Evolutionary conservation across 2,888 invertebrate species (phyloP), one percentile per base, ranked within the genome.

Genomic region (Conops quadrifasciatus): DNA sequence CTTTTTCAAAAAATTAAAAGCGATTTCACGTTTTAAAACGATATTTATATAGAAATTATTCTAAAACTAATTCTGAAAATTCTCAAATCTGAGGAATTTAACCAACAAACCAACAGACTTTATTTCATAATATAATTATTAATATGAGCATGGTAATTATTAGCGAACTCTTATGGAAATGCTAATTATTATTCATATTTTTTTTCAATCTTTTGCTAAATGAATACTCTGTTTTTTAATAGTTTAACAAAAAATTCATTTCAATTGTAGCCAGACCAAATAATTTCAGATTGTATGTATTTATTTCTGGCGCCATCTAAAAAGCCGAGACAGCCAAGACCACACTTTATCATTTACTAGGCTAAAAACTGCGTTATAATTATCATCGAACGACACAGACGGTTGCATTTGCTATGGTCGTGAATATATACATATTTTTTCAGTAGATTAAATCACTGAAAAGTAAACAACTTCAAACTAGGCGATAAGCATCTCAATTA

Each of bases 301-400:
- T 56, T 21, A 16, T 66, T 51, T 56, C 36, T 66, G 66, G 66
- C 66, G 53, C 66, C 66, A 64, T 64, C 47, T 49, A 64, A 64
- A 64, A 26, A n/a, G 21, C 28, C 43, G 26, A 64, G 28, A 64
- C 64, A 49, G 21, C 49, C 47, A 64, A 66, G 51, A 66, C 66
- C 66, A 66, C 16, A 24, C 28, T 26, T 28, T 63, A 24, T 63
- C 47, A 21, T 36, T 60, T 60, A 21, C 47, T 63, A 45, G 16
- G 24, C 53, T 56, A 24, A 36, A 51, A 66, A 66, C 3, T 2
- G 53, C 53, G 24, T 28, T 15, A 56, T 56, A 16, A 51, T 66
- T 66, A 66, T 56, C 66, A 43, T 28, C 66, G 19, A 43, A 63
- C 30, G 36, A 36, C 4, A 36, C 4, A 4, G 36, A 36, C 36